Conservation (phyloP, 2,888 invertebrate genomes). For the Drosophila melanosoma region DNA sequence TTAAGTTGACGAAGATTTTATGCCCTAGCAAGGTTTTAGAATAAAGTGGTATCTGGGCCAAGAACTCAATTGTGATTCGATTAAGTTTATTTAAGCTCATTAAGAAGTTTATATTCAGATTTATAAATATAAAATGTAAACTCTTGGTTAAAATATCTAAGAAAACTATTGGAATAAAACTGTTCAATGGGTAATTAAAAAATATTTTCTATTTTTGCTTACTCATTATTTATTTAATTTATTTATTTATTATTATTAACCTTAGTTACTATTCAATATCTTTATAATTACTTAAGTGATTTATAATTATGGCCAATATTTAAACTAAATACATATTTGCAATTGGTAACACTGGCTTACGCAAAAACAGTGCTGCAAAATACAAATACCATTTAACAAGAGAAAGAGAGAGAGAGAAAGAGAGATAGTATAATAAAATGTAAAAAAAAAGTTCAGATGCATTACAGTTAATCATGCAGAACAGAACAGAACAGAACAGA, state of each 20-base stretch:
- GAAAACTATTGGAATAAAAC: background rate
- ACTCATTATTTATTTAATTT: background rate
- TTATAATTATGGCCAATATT: background rate
- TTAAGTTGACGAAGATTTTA: background rate
- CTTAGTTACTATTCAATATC: background rate
- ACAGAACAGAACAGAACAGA: background rate
- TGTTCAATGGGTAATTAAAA: background rate
- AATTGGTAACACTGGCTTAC: background rate
- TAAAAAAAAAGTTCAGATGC: slow-evolving; percentile 18
- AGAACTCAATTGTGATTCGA: background rate
- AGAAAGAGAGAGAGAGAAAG: background rate
- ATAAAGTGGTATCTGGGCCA: background rate
- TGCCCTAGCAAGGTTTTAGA: background rate
- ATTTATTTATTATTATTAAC: background rate
- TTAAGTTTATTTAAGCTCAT: background rate
- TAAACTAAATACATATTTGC: background rate
- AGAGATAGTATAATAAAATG: background rate
- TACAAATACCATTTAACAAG: background rate
- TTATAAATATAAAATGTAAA: background rate
- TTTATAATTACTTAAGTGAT: background rate
- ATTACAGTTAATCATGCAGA: slow-evolving; percentile 28
- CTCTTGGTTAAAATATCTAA: background rate
- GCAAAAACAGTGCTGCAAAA: background rate
- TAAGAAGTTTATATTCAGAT: background rate
- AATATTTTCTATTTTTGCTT: background rate